These are phyloP conservation scores for Amphilophus citrinellus DNA, from an alignment of 2,113 vertebrate species.

Conservation along the genomic window DNA sequence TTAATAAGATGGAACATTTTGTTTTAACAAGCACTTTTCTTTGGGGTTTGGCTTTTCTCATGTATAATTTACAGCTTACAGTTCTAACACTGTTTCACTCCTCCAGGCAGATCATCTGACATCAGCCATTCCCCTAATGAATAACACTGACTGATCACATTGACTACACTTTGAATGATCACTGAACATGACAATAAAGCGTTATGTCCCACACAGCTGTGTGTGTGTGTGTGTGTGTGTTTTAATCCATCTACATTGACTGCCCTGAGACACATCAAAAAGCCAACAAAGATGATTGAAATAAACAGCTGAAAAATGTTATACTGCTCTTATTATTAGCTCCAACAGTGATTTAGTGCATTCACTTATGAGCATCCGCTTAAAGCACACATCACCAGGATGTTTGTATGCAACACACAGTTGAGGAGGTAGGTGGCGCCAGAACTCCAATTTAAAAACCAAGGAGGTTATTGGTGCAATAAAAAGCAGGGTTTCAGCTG, in stretches of 20 bases:
- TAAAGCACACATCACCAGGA: neutral
- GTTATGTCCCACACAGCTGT: constrained; percentile 8
- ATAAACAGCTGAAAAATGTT: neutral
- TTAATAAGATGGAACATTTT: neutral
- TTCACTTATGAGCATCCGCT: neutral
- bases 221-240: neutral
- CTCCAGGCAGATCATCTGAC: neutral
- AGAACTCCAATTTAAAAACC: neutral
- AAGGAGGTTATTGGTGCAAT: neutral
- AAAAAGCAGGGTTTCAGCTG: neutral
- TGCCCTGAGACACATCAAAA: neutral
- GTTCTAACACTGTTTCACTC: neutral
- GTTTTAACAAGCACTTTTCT: neutral
- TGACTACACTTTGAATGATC: constrained; percentile 24
- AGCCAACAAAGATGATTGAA: neutral
- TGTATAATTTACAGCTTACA: neutral
- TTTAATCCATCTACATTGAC: neutral
- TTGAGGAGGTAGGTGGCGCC: constrained; percentile 25
- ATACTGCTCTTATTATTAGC: neutral
- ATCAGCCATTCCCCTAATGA: neutral
- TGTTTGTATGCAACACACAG: neutral
- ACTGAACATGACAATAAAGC: constrained; percentile 58
- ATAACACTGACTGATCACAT: neutral
- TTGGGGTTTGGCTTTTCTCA: neutral
- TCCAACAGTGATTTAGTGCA: neutral